Base-by-base conservation (phyloP, 2,888 invertebrate genomes). In the Drosophila putrida region DNA sequence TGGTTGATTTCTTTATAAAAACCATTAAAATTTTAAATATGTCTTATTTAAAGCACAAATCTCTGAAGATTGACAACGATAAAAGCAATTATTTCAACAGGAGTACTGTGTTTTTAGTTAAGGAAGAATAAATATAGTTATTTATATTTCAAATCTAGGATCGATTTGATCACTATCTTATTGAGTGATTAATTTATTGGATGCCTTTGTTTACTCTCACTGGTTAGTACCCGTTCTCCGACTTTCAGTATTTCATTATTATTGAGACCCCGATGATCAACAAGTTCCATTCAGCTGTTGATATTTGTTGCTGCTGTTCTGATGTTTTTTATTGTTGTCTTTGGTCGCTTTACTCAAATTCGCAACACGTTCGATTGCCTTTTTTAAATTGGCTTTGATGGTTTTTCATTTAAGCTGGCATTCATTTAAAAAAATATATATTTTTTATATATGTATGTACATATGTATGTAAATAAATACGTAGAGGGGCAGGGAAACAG, bases 331-430 rank as follows among this genome's bases (percentile, higher is more conserved):
- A 41, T 71, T 46, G 31, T 57, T 61, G 62, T 84, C 60, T 78
- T 80, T 86, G 55, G 43, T 54, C 78, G 66, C 66, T 72, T 72
- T 53, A 54, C 75, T 65, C 71, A 62, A 82, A 87, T 81, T 82
- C 82, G 69, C 69, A 58, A 82, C 88, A 87, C 87, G 88, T 86
- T 83, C 82, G 88, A 88, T 82, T 81, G 81, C 79, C 82, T 75
- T 75, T 80, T 78, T 75, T 82, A 74, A 88, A 82, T 82, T 82
- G 83, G 60, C 61, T 69, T 71, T 88, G 83, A 88, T 82, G 86
- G 76, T 73, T 82, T 85, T 86, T 80, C 82, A 82, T 82, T 82
- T 87, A 78, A 72, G 79, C 79, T 87, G 33, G 57, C 36, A 57
- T 57, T 57, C 51, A 60, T 51, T 33, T 60, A 58, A 58, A 58